These are phyloP conservation scores for Antechinus flavipes DNA, from an alignment of 2,113 vertebrate genomes.

Conservation along the genomic window DNA sequence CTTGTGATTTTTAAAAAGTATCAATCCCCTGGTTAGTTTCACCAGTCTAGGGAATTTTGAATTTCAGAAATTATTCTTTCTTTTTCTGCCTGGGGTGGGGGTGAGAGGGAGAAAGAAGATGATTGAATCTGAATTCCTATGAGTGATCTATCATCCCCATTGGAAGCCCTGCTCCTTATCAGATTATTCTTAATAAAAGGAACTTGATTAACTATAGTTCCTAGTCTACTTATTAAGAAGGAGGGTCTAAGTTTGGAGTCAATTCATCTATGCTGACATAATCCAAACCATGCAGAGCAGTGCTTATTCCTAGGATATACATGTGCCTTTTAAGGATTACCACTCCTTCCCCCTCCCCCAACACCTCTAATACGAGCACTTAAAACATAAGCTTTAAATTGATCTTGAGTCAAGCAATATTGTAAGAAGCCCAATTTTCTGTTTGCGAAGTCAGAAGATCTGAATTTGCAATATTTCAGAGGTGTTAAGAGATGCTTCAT, in stretches of 20 bases:
- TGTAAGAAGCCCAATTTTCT: neutral
- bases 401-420: neutral
- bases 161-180: neutral
- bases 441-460: neutral
- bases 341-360: neutral
- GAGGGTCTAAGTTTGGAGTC: neutral
- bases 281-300: conserved; percentile 8
- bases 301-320: neutral
- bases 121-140: neutral
- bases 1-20: neutral
- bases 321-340: neutral
- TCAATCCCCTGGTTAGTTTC: neutral
- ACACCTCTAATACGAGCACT: neutral
- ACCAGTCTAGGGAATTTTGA: neutral
- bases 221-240: conserved; percentile 11
- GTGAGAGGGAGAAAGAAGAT: neutral
- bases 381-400: neutral
- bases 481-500: neutral
- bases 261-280: neutral
- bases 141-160: neutral
- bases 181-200: neutral
- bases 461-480: neutral
- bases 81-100: neutral
- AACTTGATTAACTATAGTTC: conserved; percentile 17
- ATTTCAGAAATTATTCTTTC: neutral